These are phyloP conservation scores for Abramis brama DNA, from an alignment of 2,113 vertebrate species.

Conservation along the genomic window DNA sequence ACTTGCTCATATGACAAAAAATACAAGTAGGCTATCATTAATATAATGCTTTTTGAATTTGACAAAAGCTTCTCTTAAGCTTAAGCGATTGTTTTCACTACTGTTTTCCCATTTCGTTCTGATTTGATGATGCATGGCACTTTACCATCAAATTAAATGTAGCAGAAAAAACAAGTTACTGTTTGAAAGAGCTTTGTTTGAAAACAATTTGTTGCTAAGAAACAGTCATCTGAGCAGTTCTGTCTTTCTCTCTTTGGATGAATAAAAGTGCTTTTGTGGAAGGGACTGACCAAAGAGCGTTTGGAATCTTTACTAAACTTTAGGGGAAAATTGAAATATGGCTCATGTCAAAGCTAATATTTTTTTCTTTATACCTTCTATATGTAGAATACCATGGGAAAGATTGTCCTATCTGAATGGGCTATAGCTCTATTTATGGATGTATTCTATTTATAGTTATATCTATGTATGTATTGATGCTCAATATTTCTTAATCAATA, in stretches of 20 bases:
- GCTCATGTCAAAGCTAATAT: neutral
- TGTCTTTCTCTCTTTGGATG: neutral
- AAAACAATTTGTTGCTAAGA: conserved; percentile 42
- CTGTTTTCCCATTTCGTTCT: neutral
- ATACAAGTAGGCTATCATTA: neutral
- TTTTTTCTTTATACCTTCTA: neutral
- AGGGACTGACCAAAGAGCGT: neutral
- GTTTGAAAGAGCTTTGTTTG: conserved; percentile 32
- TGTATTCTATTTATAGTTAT: neutral
- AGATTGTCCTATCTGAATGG: neutral
- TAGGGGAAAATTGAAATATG: neutral
- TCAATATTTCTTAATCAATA: neutral
- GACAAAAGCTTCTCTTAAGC: neutral
- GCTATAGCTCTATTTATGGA: neutral
- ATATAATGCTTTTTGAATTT: neutral
- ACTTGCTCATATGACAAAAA: neutral
- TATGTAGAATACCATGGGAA: neutral
- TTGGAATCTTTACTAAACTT: neutral
- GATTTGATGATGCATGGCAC: conserved; percentile 5
- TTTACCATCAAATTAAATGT: conserved; percentile 44
- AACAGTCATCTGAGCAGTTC: conserved; percentile 14
- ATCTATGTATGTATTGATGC: neutral
- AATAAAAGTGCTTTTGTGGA: conserved; percentile 22
- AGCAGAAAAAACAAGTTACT: conserved; percentile 22
- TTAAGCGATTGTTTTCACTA: neutral